These are phyloP conservation scores for Anthopleura sola DNA, from an alignment of 64 coral and sea anemone genomes.

Conservation along the genomic window DNA sequence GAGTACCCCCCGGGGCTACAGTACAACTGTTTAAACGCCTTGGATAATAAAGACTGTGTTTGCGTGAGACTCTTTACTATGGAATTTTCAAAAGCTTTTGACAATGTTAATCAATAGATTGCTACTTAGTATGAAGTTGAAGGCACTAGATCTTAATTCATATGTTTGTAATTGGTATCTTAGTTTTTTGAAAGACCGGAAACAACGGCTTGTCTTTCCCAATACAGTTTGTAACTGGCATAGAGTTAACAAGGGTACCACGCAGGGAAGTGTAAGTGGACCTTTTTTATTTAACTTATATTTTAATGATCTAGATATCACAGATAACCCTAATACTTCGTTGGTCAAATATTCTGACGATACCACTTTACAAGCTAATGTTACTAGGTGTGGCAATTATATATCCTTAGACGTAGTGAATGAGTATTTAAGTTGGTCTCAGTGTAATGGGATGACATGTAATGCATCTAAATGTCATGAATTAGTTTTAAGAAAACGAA, in stretches of 20 bases:
- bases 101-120: constrained; percentile 12
- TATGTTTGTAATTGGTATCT: not conserved
- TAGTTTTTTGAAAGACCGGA: not conserved
- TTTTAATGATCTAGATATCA: not conserved
- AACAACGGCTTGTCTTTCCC: constrained; percentile 13
- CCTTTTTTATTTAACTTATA: not conserved
- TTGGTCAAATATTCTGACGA: no score
- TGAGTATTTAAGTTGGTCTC: not conserved
- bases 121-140: not conserved
- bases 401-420: not conserved
- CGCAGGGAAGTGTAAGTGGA: constrained; percentile 31
- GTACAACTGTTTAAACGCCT: not conserved
- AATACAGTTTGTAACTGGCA: not conserved
- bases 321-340: not conserved
- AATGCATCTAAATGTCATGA: no score
- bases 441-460: no score
- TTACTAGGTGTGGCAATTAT: not conserved
- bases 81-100: constrained; percentile 10
- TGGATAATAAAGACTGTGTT: not conserved
- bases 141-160: not conserved
- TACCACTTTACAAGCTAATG: not conserved
- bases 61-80: not conserved
- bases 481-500: no score
- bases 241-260: constrained; percentile 29
- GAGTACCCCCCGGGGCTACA: no score